Base-by-base conservation (phyloP, 2,888 invertebrate species). In the Zootermopsis nevadensis region DNA sequence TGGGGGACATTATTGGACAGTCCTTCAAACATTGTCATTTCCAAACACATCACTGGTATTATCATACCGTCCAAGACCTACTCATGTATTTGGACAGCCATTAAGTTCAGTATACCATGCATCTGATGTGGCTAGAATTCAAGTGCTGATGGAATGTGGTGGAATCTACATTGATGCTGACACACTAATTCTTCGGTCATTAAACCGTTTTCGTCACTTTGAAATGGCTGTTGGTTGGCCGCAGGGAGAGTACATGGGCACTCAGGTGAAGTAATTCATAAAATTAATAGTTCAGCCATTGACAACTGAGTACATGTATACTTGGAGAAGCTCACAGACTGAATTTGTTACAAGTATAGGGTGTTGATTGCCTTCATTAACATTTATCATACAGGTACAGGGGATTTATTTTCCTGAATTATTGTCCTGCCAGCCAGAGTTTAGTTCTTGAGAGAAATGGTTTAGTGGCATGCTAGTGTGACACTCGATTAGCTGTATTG, bases 81-180 rank as follows among this genome's bases (percentile, higher is more conserved):
- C 87, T 30, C 88, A 88, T 83, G 88, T 90, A n/a, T 90, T 87
- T 86, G 89, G 89, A n/a, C 88, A 88, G 83, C 86, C 86, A 24
- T 84, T 90, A 30, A 88, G 88, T 83, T 88, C 88, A 8, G 86
- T 89, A 0, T 89, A 88, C 83, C 90, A 90, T 83, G 87, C 88
- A 15, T 87, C 89, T 8, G 90, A 90, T 86, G 87, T 90, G 7
- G 88, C 89, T 31, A 85, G 90, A 31, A 86, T 90, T 10, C 85
- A 86, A 55, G 85, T 89, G 22, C 86, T 90, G 27, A 87, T 87
- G 86, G 83, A 87, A 81, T 87, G 87, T 84, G 90, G 90, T 27
- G 90, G 90, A 7, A 89, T 90, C 72, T 89, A 88, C 83, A 85
- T 89, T 38, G 89, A 90, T 83, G 87, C 87, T 27, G 90, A 90